phyloP scores from a whole-genome alignment of 2,113 vertebrate genomes.

The Electrona antarctica region DNA sequence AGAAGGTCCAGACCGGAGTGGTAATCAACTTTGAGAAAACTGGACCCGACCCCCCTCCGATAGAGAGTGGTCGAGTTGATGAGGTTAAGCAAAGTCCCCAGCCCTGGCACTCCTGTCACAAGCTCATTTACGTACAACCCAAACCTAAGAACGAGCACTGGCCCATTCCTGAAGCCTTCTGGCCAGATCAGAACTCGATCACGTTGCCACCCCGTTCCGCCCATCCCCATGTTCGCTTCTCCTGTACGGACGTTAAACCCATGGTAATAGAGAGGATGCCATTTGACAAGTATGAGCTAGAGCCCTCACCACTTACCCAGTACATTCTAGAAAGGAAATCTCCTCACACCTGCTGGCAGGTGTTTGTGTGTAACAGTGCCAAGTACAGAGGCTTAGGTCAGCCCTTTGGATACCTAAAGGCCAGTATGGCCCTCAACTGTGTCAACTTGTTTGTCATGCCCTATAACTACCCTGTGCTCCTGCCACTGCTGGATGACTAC shows the following conservation, averaged over 20 bases:
- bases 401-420: slow-evolving; percentile 97
- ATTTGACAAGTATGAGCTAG: slow-evolving; percentile 98
- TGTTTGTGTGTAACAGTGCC: slow-evolving; percentile 97
- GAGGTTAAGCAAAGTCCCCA: no score
- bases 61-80: no score
- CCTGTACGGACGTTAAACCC: slow-evolving; percentile 94
- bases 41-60: slow-evolving; percentile 89
- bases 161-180: no score
- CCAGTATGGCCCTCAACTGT: slow-evolving; percentile 95
- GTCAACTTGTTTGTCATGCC: slow-evolving; percentile 99
- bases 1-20: slow-evolving; percentile 96
- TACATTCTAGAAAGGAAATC: slow-evolving; percentile 96
- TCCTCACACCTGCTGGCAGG: slow-evolving; percentile 96
- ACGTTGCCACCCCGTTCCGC: slow-evolving; percentile 95
- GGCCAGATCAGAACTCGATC: no score
- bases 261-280: slow-evolving; percentile 99
- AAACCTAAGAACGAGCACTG: no score
- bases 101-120: no score
- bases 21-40: slow-evolving; percentile 98
- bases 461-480: slow-evolving; percentile 96
- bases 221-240: slow-evolving; percentile 94
- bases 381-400: slow-evolving; percentile 97
- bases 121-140: no score
- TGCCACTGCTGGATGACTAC: slow-evolving; percentile 94
- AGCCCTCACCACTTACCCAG: slow-evolving; percentile 96